phyloP scores from a whole-genome alignment of 2,113 vertebrate genomes.

The Podilymbus podiceps region DNA sequence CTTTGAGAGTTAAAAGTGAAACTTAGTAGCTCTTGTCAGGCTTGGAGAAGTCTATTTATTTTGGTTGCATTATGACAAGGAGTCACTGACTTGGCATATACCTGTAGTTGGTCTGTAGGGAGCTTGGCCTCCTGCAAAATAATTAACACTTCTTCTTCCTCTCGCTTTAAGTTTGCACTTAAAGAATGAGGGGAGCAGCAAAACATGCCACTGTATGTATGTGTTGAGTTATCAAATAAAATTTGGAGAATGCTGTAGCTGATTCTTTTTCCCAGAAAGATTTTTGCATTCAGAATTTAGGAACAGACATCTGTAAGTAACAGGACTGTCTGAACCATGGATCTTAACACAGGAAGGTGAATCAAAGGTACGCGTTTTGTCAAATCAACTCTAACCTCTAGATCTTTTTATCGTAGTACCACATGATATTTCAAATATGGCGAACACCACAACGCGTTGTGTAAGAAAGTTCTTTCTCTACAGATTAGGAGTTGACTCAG shows the following conservation, averaged over 20 bases:
- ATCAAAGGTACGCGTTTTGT: neutral
- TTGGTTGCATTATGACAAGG: neutral
- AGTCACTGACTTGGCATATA: neutral
- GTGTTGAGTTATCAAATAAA: neutral
- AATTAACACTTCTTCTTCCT: too few species aligned
- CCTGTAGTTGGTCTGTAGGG: neutral
- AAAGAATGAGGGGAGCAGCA: neutral
- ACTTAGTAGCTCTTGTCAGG: neutral
- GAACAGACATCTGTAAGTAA: neutral
- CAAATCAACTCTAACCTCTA: neutral
- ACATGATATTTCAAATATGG: neutral
- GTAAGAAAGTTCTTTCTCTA: neutral
- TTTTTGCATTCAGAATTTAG: neutral
- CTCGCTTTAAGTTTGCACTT: neutral
- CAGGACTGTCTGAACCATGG: neutral
- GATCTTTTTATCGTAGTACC: neutral
- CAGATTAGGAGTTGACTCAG: neutral
- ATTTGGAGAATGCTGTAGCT: neutral
- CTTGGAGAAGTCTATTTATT: slow-evolving; percentile 1
- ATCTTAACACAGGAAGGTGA: neutral
- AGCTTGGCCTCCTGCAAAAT: neutral
- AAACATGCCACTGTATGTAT: neutral
- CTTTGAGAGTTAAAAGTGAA: neutral
- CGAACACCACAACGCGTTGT: neutral
- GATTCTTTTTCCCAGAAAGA: neutral